A percentile compares a stretch with the other conserved stretches of the same genome.
Evolutionary conservation across 2,113 vertebrate species (phyloP).

Genomic region (Seriola rivoliana): DNA sequence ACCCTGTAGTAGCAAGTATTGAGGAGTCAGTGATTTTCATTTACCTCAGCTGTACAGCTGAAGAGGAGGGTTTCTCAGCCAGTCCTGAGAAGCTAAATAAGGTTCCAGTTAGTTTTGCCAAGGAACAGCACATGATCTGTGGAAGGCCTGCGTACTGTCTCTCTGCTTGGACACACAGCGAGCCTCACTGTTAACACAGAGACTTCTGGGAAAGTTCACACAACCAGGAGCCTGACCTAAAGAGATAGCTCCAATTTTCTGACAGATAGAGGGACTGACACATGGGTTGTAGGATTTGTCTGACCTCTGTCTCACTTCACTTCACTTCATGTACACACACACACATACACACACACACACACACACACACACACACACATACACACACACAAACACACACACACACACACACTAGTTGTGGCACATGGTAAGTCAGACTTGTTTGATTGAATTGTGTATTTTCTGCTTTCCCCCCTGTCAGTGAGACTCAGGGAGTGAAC

Average conservation of each 20-base stretch:
- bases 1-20: background rate
- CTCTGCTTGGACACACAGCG: constrained; percentile 30
- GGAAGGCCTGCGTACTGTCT: constrained; percentile 25
- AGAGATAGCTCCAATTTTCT: background rate
- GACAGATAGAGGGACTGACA: constrained; percentile 10
- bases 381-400: no score
- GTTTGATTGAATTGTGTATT: background rate
- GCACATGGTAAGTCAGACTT: background rate
- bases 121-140: constrained; percentile 66
- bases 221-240: constrained; percentile 3
- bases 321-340: background rate
- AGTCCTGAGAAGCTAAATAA: constrained; percentile 52
- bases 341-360: background rate
- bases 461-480: background rate
- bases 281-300: constrained; percentile 30
- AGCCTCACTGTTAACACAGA: constrained; percentile 7
- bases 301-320: background rate
- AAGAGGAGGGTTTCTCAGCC: background rate
- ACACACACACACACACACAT: no score
- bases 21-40: background rate
- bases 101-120: constrained; percentile 59
- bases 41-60: background rate
- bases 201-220: constrained; percentile 31
- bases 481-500: no score
- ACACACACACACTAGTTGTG: background rate